These are phyloP conservation scores for Macroglossus sobrinus DNA, from an alignment of 2,113 vertebrate genomes.

Conservation along the genomic window DNA sequence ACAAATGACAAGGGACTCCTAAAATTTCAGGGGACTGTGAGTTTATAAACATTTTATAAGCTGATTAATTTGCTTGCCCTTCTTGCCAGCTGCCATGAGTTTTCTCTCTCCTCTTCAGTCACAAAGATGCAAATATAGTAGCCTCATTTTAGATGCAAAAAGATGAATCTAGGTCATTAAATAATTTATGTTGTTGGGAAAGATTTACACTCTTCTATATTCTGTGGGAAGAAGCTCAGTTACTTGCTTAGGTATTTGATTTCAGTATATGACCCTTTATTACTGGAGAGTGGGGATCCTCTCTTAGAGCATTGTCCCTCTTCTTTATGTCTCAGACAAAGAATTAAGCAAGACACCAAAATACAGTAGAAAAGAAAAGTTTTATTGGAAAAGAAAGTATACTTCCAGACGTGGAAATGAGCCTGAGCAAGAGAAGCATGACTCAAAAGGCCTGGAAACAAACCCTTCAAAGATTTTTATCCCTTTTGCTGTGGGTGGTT, in stretches of 20 bases:
- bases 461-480: too few relatives aligned
- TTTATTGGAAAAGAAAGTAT: too few relatives aligned
- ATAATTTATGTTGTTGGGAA: conserved; percentile 40
- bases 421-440: too few relatives aligned
- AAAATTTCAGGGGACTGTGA: not conserved
- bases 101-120: not conserved
- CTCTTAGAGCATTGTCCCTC: too few relatives aligned
- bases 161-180: conserved; percentile 55
- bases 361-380: too few relatives aligned
- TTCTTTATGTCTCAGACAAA: too few relatives aligned
- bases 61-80: conserved; percentile 25
- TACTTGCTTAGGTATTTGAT: not conserved
- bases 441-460: too few relatives aligned
- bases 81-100: conserved; percentile 7
- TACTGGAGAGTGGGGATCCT: too few relatives aligned
- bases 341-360: too few relatives aligned
- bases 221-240: conserved; percentile 2
- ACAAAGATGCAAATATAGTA: conserved; percentile 10
- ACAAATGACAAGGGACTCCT: not conserved
- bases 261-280: not conserved
- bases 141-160: conserved; percentile 48
- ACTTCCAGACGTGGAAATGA: too few relatives aligned
- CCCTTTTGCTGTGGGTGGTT: too few relatives aligned
- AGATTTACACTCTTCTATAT: conserved; percentile 32
- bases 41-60: conserved; percentile 46